A percentile compares a stretch with the other conserved stretches of the same genome.
Evolutionary conservation across 1,140 invertebrate species (phyloP).

Genomic region (Scaptomyza pallida): DNA sequence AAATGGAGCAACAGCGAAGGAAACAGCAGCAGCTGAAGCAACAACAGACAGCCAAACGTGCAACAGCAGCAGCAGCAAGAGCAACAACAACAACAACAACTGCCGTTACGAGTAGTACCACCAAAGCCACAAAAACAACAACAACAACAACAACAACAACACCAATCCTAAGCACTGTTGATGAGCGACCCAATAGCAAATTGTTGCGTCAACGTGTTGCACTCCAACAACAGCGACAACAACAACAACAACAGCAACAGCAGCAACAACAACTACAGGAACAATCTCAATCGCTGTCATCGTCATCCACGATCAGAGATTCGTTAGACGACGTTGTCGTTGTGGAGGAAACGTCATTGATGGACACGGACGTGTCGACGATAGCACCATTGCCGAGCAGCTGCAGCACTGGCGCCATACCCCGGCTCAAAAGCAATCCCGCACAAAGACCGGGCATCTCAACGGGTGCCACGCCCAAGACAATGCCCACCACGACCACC

Average conservation of each 20-base stretch:
- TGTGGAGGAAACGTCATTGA: slow-evolving; percentile 61
- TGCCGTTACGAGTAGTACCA: slow-evolving; percentile 81
- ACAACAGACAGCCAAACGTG: slow-evolving; percentile 53
- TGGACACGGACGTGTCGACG: slow-evolving; percentile 46
- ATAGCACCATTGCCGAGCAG: slow-evolving; percentile 49
- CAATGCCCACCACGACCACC: slow-evolving; percentile 43
- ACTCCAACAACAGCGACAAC: slow-evolving; percentile 44
- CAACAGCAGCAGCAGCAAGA: slow-evolving; percentile 37
- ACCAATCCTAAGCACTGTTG: slow-evolving; percentile 53
- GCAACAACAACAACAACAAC: slow-evolving; percentile 66
- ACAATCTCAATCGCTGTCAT: slow-evolving; percentile 70
- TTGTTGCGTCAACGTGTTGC: slow-evolving; percentile 72
- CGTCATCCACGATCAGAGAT: slow-evolving; percentile 65
- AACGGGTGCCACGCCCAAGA: slow-evolving; percentile 70
- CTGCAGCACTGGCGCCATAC: slow-evolving; percentile 71
- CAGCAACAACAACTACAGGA: slow-evolving; percentile 22
- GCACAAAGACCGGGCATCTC: slow-evolving; percentile 48
- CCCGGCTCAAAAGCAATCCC: slow-evolving; percentile 56
- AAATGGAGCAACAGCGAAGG: slow-evolving; percentile 23
- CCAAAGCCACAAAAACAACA: slow-evolving; percentile 56
- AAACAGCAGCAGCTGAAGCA: slow-evolving; percentile 17
- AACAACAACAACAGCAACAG: slow-evolving; percentile 31
- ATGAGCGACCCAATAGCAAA: slow-evolving; percentile 67
- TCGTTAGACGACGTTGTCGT: slow-evolving; percentile 61
- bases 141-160: slow-evolving; percentile 31